Evolutionary conservation across 1,140 invertebrate genomes (phyloP), one percentile per base, ranked within the genome.

Genomic region (Ladona fulva): DNA sequence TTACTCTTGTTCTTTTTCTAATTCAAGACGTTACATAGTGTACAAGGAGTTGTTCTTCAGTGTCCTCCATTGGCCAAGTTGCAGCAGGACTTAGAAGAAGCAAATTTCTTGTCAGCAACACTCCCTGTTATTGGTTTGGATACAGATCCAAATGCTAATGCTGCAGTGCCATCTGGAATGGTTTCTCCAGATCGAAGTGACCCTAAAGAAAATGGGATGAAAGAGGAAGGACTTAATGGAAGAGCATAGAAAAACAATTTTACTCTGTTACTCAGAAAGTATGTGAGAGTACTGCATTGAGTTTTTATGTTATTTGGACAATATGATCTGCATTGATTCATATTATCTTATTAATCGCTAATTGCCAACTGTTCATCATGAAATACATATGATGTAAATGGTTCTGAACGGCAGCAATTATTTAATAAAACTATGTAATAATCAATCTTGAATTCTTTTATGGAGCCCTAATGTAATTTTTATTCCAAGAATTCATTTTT

Each of bases 61-160:
- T 85, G 83, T 80, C 83, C 85, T 19, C 82, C 84, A 12, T 79
- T 87, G 77, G 79, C 81, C 12, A 82, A 85, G 78, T 79, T 87
- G 0, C 85, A 86, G 80, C 80, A 82, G 75, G 84, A 86, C 44
- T 79, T 87, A 52, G 85, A 87, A 80, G 84, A 86, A 79, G 81
- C 82, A 0, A 86, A 83, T 80, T 86, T 86, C 78, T 83, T 84
- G 73, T 84, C 81, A 76, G 84, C 84, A 14, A 83, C 84, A 6
- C 78, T 80, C 77, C 82, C 84, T 14, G 79, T 85, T 8, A 81
- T 82, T 11, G 78, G 82, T 12, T 82, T 82, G n/a, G 79, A 79
- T 6, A 78, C 83, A 22, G 85, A 86, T 80, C 83, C 82, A 74
- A 86, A 86, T 80, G 84, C 86, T 29, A 86, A 86, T 79, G 84